phyloP scores from a whole-genome alignment of 2,888 invertebrate species.

The Exephanes ischioxanthus region DNA sequence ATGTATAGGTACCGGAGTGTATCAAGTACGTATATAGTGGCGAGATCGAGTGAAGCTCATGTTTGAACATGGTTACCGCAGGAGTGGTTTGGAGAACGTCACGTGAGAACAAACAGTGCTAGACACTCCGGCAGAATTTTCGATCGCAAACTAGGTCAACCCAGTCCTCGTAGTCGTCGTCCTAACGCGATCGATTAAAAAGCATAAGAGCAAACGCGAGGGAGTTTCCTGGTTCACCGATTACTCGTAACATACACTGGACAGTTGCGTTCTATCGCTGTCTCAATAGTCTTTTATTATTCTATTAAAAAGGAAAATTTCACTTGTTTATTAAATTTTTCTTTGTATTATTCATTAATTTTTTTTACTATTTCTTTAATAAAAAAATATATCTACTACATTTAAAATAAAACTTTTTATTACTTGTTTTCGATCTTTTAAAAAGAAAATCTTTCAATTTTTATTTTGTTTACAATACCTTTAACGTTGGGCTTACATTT shows the following conservation, averaged over 20 bases:
- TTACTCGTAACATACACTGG: conserved; percentile 19
- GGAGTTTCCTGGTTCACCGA: conserved; percentile 3
- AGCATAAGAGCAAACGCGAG: conserved; percentile 45
- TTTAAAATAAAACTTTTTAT: too few relatives aligned
- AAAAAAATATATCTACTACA: too few relatives aligned
- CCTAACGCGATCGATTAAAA: conserved; percentile 64
- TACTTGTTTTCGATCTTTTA: neutral
- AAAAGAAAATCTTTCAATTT: too few relatives aligned
- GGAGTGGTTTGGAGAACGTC: conserved; percentile 66
- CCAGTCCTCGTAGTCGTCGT: conserved; percentile 34
- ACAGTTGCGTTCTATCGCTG: conserved; percentile 8
- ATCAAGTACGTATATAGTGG: neutral
- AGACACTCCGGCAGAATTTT: conserved; percentile 61
- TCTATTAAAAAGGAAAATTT: too few relatives aligned
- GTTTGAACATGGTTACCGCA: conserved; percentile 62
- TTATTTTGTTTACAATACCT: too few relatives aligned
- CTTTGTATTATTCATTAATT: too few relatives aligned
- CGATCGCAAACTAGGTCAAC: conserved; percentile 65
- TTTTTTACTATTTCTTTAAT: too few relatives aligned
- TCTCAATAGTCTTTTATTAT: neutral
- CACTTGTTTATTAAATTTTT: neutral
- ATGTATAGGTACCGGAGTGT: conserved; percentile 4
- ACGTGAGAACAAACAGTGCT: conserved; percentile 65
- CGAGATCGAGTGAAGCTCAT: conserved; percentile 53
- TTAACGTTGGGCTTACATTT: too few relatives aligned